Conservation (phyloP, 1,140 invertebrate genomes). For the Brachionus sp. region DNA sequence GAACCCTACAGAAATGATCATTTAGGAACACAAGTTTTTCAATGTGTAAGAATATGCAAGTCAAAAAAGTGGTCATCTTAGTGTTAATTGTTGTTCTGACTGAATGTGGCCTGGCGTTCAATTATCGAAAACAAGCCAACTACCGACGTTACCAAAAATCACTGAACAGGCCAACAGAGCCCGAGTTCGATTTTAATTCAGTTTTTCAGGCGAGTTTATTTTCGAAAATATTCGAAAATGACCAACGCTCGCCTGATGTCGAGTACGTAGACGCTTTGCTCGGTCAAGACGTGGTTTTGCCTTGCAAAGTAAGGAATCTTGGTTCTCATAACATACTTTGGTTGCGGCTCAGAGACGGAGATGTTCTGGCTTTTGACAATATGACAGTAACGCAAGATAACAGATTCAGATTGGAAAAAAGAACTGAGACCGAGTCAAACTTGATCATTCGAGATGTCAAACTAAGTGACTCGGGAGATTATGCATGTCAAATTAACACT, state of each 20-base stretch:
- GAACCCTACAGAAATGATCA: neutral
- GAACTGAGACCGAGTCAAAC: neutral
- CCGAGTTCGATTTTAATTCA: neutral
- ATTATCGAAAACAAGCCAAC: neutral
- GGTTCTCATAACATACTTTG: conserved; percentile 21
- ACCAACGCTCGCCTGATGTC: neutral
- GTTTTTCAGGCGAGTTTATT: neutral
- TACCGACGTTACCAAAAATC: neutral
- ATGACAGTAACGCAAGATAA: conserved; percentile 12
- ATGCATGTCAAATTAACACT: conserved; percentile 45
- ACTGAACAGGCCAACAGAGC: neutral
- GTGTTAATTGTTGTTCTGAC: neutral
- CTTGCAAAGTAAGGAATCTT: conserved; percentile 15
- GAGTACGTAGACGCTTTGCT: neutral
- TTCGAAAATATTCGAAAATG: neutral
- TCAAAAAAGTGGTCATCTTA: neutral
- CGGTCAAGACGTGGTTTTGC: conserved; percentile 16
- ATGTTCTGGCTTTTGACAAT: conserved; percentile 30
- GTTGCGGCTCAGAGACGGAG: conserved; percentile 29
- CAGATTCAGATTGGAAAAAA: conserved; percentile 2
- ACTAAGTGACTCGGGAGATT: conserved; percentile 23
- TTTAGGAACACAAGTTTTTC: neutral
- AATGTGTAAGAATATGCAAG: neutral
- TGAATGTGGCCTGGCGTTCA: neutral
- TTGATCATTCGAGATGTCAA: neutral